phyloP scores from a whole-genome alignment of 2,888 invertebrate species.

The Minunthozetes semirufus region DNA sequence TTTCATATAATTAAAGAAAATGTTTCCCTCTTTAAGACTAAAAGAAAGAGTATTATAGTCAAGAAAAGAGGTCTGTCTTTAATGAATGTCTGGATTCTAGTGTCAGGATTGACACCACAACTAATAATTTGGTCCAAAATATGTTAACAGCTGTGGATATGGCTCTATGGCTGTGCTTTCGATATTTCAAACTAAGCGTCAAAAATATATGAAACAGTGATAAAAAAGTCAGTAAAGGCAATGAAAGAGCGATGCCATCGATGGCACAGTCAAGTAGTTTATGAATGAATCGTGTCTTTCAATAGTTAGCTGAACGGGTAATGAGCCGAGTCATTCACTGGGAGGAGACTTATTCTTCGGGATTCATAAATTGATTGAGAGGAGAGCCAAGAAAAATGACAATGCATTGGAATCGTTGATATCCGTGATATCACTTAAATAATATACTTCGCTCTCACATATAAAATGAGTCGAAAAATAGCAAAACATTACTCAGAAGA shows the following conservation, averaged over 20 bases:
- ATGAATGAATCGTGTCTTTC: conserved; percentile 10
- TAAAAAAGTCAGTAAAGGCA: neutral
- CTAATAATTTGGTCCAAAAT: conserved; percentile 8
- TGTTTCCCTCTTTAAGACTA: too few relatives aligned
- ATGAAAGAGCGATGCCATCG: neutral
- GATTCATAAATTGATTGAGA: neutral
- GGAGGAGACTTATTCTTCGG: neutral
- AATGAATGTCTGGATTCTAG: neutral
- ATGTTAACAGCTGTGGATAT: conserved; percentile 14
- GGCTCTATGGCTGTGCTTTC: neutral
- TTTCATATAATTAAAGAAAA: too few relatives aligned
- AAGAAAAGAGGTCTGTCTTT: too few relatives aligned
- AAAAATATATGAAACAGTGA: neutral
- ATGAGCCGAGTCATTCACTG: conserved; percentile 19
- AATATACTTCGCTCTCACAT: neutral
- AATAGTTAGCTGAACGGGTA: conserved; percentile 15
- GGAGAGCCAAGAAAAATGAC: neutral
- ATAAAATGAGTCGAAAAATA: neutral
- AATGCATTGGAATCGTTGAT: neutral
- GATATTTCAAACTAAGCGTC: conserved; percentile 2
- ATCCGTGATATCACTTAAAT: neutral
- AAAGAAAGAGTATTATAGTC: too few relatives aligned
- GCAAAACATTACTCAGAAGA: neutral
- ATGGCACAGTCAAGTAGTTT: conserved; percentile 14
- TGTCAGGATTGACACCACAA: conserved; percentile 1